A percentile compares a stretch with the other conserved stretches of the same genome.
These are phyloP conservation scores for Akabosia matsudoensis DNA, from an alignment of 1,140 invertebrate genomes.

Conservation along the genomic window DNA sequence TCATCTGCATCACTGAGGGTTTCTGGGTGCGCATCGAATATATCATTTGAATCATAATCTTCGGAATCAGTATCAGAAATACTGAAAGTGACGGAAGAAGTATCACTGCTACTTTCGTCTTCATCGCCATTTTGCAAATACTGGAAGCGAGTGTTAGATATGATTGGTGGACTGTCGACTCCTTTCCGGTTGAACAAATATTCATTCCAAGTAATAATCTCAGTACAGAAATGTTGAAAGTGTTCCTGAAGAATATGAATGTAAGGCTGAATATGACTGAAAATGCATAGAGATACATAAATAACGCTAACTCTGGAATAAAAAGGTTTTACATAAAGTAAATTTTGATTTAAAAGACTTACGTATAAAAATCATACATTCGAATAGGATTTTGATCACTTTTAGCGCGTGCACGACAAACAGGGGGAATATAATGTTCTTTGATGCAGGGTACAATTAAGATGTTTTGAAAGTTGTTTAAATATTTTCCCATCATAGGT, in stretches of 20 bases:
- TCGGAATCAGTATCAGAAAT: not conserved
- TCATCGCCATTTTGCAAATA: not conserved
- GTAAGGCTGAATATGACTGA: not conserved
- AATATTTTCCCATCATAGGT: constrained; percentile 15
- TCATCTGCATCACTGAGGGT: not conserved
- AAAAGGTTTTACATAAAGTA: not conserved
- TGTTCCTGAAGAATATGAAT: not conserved
- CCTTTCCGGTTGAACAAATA: not conserved
- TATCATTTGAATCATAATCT: not conserved
- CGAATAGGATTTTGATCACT: not conserved
- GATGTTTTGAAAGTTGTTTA: not conserved
- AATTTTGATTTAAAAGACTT: not conserved
- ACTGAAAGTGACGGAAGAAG: not conserved
- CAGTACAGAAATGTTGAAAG: not conserved
- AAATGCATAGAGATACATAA: not conserved
- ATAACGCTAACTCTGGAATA: too few relatives aligned
- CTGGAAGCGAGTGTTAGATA: not conserved
- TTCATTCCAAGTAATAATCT: not conserved
- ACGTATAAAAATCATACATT: constrained; percentile 2
- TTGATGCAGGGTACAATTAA: constrained; percentile 8
- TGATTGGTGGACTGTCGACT: not conserved
- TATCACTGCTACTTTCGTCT: not conserved
- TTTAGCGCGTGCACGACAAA: not conserved
- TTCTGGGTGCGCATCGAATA: not conserved
- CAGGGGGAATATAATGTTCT: not conserved